Evolutionary conservation across 2,888 invertebrate species (phyloP), one percentile per base, ranked within the genome.

Genomic region (Melinopterus prodromus): DNA sequence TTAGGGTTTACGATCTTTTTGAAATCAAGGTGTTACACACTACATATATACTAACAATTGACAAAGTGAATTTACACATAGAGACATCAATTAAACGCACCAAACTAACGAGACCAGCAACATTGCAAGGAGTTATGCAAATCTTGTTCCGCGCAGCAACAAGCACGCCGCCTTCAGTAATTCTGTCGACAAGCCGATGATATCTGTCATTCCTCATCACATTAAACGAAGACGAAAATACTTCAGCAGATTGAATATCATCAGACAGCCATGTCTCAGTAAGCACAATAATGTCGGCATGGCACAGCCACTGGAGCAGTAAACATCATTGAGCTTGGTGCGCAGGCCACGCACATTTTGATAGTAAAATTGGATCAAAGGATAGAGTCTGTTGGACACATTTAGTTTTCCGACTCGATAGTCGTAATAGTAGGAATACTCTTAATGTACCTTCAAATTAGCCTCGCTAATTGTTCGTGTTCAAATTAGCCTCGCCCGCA

Each of bases 101-200:
- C 53, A 53, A 9, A 12, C 12, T 53, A 53, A 53, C 53, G 9
- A 72, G n/a, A 9, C 9, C 72, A 6, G n/a, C 14, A 16, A 6
- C 36, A 35, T 35, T 1, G 26, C 26, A 16, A 16, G 9, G 6
- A 35, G 6, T 72, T 35, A 72, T 6, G n/a, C 6, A 35, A 16
- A 72, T 35, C 6, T n/a, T 16, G 36, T 6, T 72, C 26, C 35
- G 6, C 6, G 16, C 72, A n/a, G 72, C 72, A 16, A 72, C 6
- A 14, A 72, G 72, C 9, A 72, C 72, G 5, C 15, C 72, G 9
- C 72, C 72, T 6, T 16, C 72, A 72, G 72, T 72, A 72, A 14
- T n/a, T 5, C 16, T 26, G 36, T 16, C 16, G 36, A 72, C 72
- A n/a, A 6, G 35, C 15, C 6, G 16, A 16, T n/a, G 36, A 9